Percentiles rank a stretch among this genome's conserved stretches.
These are phyloP conservation scores for Sclerodermus sp. DNA, from an alignment of 2,888 invertebrate genomes.

Conservation along the genomic window DNA sequence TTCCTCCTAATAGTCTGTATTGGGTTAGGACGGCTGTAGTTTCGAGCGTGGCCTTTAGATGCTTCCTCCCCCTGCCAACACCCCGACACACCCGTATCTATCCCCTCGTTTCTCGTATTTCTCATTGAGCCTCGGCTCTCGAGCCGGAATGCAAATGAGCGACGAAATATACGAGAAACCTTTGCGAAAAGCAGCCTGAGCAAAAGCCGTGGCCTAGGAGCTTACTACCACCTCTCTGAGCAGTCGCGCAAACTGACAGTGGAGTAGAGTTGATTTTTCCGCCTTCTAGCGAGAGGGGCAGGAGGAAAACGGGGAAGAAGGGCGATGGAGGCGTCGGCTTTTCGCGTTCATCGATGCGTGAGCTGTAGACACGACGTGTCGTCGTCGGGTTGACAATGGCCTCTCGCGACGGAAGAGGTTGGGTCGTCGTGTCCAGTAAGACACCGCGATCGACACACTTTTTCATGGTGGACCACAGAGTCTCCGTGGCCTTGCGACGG, in stretches of 20 bases:
- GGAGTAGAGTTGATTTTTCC: too few relatives aligned
- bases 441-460: constrained; percentile 17
- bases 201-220: too few relatives aligned
- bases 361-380: constrained; percentile 38
- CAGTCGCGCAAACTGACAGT: too few relatives aligned
- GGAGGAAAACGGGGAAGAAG: constrained; percentile 14
- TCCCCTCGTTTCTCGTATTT: background rate
- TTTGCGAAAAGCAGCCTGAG: too few relatives aligned
- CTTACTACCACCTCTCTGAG: too few relatives aligned
- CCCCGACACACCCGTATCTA: background rate
- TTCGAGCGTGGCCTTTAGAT: constrained; percentile 24
- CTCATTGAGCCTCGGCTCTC: constrained; percentile 2
- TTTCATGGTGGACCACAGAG: background rate
- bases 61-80: background rate
- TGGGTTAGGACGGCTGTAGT: constrained; percentile 34
- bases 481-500: background rate
- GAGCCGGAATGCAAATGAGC: constrained; percentile 12
- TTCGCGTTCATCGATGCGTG: constrained; percentile 34
- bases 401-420: constrained; percentile 18
- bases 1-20: constrained; percentile 49
- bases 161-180: too few relatives aligned
- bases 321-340: constrained; percentile 6
- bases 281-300: constrained; percentile 1
- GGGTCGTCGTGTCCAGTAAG: constrained; percentile 3
- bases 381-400: constrained; percentile 33